Base-by-base conservation (phyloP, 2,797 vertebrate species). In the Scarus forsteni region DNA sequence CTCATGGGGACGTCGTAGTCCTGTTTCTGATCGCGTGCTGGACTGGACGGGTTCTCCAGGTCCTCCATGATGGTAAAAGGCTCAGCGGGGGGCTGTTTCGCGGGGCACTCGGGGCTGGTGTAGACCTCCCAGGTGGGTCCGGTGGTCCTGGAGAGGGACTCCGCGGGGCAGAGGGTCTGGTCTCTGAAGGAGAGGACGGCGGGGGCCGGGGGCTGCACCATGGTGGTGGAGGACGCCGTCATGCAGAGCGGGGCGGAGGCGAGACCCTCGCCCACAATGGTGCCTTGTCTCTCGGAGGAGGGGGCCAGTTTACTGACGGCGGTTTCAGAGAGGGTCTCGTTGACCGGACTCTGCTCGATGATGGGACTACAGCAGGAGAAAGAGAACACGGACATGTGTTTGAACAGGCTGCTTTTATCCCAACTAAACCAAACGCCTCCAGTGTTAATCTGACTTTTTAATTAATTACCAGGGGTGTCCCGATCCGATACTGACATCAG, bases 331-430 rank as follows among this genome's bases (percentile, higher is more conserved):
- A 56, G 70, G 51, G 81, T 77, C 38, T 89, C 91, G 0, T 87
- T 79, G 0, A 74, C 56, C 0, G 92, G 91, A 70, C 82, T 56
- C 27, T 89, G 90, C 80, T 96, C 92, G 0, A 94, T 82, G 87
- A 94, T 94, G 12, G 93, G 94, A 76, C 97, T 98, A 88, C 7
- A 14, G 16, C 55, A 8, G 55, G 19, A 44, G 12, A 39, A 10
- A 27, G 5, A 34, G 19, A 3, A 48, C 6, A 16, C 10, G 13
- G 18, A 14, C 6, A 16, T 3, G 14, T 40, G n/a, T n/a, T n/a
- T n/a, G n/a, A n/a, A n/a, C n/a, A n/a, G n/a, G n/a, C n/a, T n/a
- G n/a, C n/a, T n/a, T n/a, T n/a, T n/a, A n/a, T n/a, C n/a, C n/a
- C n/a, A n/a, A n/a, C n/a, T 2, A 7, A 40, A 10, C 27, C 27